Percentiles rank a stretch among this genome's conserved stretches.
These are phyloP conservation scores for Tarsius wallacei DNA, from an alignment of 2,797 vertebrate species.

Conservation along the genomic window DNA sequence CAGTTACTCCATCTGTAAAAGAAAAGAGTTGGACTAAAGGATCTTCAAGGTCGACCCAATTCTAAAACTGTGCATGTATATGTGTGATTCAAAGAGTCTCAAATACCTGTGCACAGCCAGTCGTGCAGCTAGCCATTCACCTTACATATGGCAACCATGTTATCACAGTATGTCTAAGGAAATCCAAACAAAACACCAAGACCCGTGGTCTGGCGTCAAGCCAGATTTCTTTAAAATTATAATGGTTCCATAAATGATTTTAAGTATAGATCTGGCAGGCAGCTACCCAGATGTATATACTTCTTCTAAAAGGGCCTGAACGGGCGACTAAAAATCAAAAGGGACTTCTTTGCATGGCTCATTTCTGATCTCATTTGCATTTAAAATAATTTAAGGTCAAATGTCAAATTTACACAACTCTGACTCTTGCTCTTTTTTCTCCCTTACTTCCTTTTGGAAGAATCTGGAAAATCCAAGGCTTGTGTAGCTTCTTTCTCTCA, in stretches of 20 bases:
- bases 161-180: neutral
- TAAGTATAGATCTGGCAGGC: neutral
- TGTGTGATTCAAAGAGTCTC: neutral
- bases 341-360: neutral
- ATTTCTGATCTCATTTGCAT: slow-evolving; percentile 29
- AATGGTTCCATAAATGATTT: neutral
- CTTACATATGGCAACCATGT: neutral
- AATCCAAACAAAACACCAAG: neutral
- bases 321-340: slow-evolving; percentile 19
- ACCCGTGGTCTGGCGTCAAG: neutral
- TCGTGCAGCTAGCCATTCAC: neutral
- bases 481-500: neutral
- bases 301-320: neutral
- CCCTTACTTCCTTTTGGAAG: neutral
- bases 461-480: neutral
- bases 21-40: neutral
- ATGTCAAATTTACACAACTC: neutral
- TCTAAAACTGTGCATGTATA: neutral
- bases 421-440: neutral
- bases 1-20: neutral
- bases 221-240: slow-evolving; percentile 22
- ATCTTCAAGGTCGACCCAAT: neutral
- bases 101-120: fast-evolving
- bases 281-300: neutral
- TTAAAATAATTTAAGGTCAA: slow-evolving; percentile 27